A percentile compares a stretch with the other conserved stretches of the same genome.
Evolutionary conservation across 2,113 vertebrate species (phyloP).

Genomic region (Acanthochromis polyacanthus): DNA sequence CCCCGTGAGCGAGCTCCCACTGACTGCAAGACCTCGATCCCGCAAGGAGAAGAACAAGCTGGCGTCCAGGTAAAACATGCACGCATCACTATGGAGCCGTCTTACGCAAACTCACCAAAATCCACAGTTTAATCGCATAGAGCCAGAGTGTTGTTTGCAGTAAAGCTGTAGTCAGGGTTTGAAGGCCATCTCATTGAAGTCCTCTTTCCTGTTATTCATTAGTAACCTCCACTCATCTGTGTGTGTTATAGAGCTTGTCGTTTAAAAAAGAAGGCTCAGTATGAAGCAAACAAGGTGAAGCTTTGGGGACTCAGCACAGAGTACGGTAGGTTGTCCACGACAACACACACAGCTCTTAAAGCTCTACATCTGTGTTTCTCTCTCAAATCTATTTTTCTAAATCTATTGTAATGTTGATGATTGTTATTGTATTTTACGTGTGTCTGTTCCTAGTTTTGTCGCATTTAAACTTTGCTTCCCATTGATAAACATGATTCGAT

Average conservation of each 20-base stretch:
- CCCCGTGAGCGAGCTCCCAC: constrained; percentile 95
- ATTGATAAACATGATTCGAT: too few species aligned
- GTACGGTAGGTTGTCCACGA: constrained; percentile 88
- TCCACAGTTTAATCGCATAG: too few species aligned
- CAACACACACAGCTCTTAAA: neutral
- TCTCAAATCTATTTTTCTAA: neutral
- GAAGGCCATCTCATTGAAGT: constrained; percentile 1
- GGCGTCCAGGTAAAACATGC: constrained; percentile 91
- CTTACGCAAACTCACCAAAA: neutral
- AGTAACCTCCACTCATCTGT: constrained; percentile 19
- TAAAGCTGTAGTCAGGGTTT: neutral
- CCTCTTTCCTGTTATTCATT: neutral
- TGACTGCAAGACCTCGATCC: constrained; percentile 95
- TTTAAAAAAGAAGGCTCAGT: constrained; percentile 99
- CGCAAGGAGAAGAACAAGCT: constrained; percentile 99
- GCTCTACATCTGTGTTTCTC: neutral
- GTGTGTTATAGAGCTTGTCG: constrained; percentile 91
- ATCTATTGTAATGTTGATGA: too few species aligned
- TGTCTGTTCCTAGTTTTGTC: too few species aligned
- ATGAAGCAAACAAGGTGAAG: constrained; percentile 99
- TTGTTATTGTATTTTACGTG: too few species aligned
- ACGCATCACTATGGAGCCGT: neutral
- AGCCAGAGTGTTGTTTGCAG: neutral
- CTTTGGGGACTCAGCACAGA: constrained; percentile 99
- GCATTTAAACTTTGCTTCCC: too few species aligned